Evolutionary conservation across 2,113 vertebrate species (phyloP).

Genomic region (Tetrax tetrax): DNA sequence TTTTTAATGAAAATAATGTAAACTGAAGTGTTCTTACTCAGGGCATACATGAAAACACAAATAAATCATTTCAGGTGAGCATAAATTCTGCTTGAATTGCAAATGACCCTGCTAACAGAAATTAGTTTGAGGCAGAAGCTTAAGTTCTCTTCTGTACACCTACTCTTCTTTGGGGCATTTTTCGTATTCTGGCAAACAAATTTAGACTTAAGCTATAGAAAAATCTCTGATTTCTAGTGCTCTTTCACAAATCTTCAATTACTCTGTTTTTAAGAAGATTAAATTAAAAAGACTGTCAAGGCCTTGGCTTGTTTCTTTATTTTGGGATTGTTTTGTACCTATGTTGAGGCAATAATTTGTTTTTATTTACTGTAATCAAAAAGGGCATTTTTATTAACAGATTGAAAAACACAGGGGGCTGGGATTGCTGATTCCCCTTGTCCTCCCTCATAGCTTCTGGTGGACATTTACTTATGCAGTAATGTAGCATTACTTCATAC

Average conservation of each 20-base stretch:
- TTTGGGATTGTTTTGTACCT: neutral
- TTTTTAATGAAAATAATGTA: conserved; percentile 44
- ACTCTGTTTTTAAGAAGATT: neutral
- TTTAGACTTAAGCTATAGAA: neutral
- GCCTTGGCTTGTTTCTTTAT: neutral
- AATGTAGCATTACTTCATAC: neutral
- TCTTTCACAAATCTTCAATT: neutral
- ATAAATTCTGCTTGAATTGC: conserved; percentile 8
- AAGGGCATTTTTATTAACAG: neutral
- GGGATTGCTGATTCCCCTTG: neutral
- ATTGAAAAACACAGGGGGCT: neutral
- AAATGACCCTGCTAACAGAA: conserved; percentile 11
- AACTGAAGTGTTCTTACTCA: conserved; percentile 34
- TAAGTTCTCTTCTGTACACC: neutral
- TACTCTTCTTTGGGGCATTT: conserved; percentile 13
- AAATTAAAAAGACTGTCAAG: neutral
- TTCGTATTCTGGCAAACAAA: conserved; percentile 37
- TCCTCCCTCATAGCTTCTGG: neutral
- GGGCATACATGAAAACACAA: neutral
- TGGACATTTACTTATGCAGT: conserved; percentile 4
- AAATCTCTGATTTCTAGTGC: neutral
- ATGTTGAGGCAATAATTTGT: neutral
- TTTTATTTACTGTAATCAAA: neutral
- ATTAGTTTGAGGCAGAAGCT: conserved; percentile 6
- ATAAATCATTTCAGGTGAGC: conserved; percentile 41